These are phyloP conservation scores for Huso huso DNA, from an alignment of 2,797 vertebrate species.

Conservation along the genomic window DNA sequence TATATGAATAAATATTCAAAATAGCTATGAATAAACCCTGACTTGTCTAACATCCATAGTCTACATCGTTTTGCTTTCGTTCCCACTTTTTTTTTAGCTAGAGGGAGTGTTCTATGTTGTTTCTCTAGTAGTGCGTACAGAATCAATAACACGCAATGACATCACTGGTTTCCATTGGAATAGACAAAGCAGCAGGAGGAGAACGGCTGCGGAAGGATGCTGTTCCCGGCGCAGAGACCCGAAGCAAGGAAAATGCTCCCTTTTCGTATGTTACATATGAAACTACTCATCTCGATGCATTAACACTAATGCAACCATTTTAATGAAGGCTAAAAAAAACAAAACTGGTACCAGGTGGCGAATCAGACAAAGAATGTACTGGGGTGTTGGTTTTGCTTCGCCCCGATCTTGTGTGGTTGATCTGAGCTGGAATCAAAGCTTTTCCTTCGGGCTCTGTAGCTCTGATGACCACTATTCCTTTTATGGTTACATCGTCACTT, in stretches of 20 bases:
- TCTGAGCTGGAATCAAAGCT: conserved; percentile 84
- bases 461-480: conserved; percentile 77
- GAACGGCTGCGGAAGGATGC: conserved; percentile 38
- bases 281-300: conserved; percentile 34
- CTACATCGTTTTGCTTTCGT: too few relatives aligned
- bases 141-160: conserved; percentile 37
- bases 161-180: conserved; percentile 46
- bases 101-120: too few relatives aligned
- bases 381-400: conserved; percentile 82
- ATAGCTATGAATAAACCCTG: too few relatives aligned
- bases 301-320: conserved; percentile 31
- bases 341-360: conserved; percentile 37
- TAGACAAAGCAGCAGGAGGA: conserved; percentile 47
- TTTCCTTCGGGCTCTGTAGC: conserved; percentile 75
- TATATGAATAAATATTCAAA: too few relatives aligned
- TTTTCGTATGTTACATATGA: conserved; percentile 17
- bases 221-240: conserved; percentile 35
- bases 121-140: conserved; percentile 22
- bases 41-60: too few relatives aligned
- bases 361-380: conserved; percentile 74
- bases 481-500: conserved; percentile 82
- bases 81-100: too few relatives aligned
- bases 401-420: conserved; percentile 86
- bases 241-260: conserved; percentile 37
- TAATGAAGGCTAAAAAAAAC: conserved; percentile 44